Evolutionary conservation across 2,888 invertebrate genomes (phyloP).

Genomic region (Escarpia spicata): DNA sequence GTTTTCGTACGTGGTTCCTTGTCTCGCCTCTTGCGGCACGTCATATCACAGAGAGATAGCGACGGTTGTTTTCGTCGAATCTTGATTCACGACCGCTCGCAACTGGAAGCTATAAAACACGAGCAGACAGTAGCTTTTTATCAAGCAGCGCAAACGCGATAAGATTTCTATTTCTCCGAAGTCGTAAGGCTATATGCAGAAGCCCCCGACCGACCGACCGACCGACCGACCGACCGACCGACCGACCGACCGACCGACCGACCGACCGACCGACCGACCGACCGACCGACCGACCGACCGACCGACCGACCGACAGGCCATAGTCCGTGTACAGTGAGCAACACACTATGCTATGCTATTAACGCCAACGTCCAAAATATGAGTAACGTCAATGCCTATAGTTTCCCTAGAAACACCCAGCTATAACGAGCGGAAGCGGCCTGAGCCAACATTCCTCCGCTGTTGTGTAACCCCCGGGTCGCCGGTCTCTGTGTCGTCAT

Average conservation of each 20-base stretch:
- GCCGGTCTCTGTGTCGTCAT: background rate
- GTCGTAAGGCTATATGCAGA: too few relatives aligned
- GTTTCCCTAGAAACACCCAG: background rate
- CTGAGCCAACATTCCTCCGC: background rate
- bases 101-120: background rate
- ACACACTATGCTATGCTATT: background rate
- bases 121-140: background rate
- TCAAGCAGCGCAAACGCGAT: too few relatives aligned
- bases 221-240: slow-evolving; percentile 7
- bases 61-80: background rate
- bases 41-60: background rate
- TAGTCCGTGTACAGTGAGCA: background rate
- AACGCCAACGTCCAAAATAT: background rate
- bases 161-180: too few relatives aligned
- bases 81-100: background rate
- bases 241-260: slow-evolving; percentile 7
- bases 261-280: slow-evolving; percentile 7
- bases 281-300: slow-evolving; percentile 7
- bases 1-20: background rate
- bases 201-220: background rate
- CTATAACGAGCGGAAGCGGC: background rate
- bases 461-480: background rate
- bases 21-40: background rate
- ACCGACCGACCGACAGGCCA: background rate
- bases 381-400: background rate